These are phyloP conservation scores for Diabrotica balteata DNA, from an alignment of 2,888 invertebrate genomes.

Conservation along the genomic window DNA sequence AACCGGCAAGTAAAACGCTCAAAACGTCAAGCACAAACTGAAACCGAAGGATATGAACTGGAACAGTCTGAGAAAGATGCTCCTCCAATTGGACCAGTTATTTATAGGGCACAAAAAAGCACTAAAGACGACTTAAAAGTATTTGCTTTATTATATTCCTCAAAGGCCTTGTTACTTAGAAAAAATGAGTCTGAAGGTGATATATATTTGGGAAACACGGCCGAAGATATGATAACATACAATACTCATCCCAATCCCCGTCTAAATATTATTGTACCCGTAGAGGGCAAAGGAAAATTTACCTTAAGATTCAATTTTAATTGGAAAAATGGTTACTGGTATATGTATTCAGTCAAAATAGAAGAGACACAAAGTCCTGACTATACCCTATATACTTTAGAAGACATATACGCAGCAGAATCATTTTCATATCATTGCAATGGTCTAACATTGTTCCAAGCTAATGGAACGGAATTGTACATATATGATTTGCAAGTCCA, in stretches of 20 bases:
- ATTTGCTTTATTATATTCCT: conserved; percentile 52
- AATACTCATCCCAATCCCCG: conserved; percentile 50
- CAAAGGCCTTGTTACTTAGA: conserved; percentile 49
- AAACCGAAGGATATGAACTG: conserved; percentile 9
- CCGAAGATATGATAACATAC: conserved; percentile 45
- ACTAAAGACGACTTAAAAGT: conserved; percentile 1
- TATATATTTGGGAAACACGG: conserved; percentile 43
- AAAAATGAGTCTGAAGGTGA: conserved; percentile 42
- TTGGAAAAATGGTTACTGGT: conserved; percentile 56
- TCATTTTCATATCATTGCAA: conserved; percentile 62
- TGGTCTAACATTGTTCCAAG: conserved; percentile 52
- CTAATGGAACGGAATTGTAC: conserved; percentile 49
- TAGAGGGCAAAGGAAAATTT: conserved; percentile 50
- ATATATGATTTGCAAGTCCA: conserved; percentile 60
- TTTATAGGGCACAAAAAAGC: conserved; percentile 40
- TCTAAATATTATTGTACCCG: conserved; percentile 53
- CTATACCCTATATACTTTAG: conserved; percentile 48
- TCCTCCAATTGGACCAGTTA: conserved; percentile 44
- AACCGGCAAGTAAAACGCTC: conserved; percentile 21
- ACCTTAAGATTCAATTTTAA: conserved; percentile 54
- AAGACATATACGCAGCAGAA: conserved; percentile 51
- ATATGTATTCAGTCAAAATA: conserved; percentile 51
- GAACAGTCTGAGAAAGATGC: conserved; percentile 29
- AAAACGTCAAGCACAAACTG: conserved; percentile 32
- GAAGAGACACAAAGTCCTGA: conserved; percentile 39